A percentile compares a stretch with the other conserved stretches of the same genome.
Evolutionary conservation across 2,888 invertebrate species (phyloP).

Genomic region (Adela reaumurella): DNA sequence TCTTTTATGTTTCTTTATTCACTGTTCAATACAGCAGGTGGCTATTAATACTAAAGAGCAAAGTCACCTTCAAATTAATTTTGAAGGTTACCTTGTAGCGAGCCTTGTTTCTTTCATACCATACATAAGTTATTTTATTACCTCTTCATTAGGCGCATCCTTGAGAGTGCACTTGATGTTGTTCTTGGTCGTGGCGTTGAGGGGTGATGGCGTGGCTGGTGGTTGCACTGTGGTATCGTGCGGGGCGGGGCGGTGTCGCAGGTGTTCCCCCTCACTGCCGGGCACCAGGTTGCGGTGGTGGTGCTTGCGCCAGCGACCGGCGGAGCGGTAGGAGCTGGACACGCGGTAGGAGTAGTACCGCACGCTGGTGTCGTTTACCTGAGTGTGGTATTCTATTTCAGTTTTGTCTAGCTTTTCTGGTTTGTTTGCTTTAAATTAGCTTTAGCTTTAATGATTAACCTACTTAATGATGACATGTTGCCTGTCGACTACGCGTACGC

Average conservation of each 20-base stretch:
- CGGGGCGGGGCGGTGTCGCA: background rate
- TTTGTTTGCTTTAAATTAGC: too few relatives aligned
- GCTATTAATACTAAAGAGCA: too few relatives aligned
- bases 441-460: too few relatives aligned
- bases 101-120: too few relatives aligned
- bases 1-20: too few relatives aligned
- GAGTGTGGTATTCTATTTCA: background rate
- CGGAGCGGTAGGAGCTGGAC: slow-evolving; percentile 41
- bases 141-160: slow-evolving; percentile 38
- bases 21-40: too few relatives aligned
- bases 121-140: slow-evolving; percentile 9
- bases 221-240: background rate
- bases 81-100: too few relatives aligned
- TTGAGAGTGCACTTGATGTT: slow-evolving; percentile 44
- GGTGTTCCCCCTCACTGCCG: slow-evolving; percentile 14
- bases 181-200: slow-evolving; percentile 45
- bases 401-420: too few relatives aligned
- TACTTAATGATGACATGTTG: too few relatives aligned
- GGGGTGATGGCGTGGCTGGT: slow-evolving; percentile 8
- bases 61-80: too few relatives aligned
- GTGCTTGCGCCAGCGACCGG: slow-evolving; percentile 41
- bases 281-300: slow-evolving; percentile 48
- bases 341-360: slow-evolving; percentile 44
- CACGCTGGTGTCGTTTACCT: slow-evolving; percentile 44
- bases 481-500: too few relatives aligned